Evolutionary conservation across 2,888 invertebrate species (phyloP).

Genomic region (Colostygia pectinataria): DNA sequence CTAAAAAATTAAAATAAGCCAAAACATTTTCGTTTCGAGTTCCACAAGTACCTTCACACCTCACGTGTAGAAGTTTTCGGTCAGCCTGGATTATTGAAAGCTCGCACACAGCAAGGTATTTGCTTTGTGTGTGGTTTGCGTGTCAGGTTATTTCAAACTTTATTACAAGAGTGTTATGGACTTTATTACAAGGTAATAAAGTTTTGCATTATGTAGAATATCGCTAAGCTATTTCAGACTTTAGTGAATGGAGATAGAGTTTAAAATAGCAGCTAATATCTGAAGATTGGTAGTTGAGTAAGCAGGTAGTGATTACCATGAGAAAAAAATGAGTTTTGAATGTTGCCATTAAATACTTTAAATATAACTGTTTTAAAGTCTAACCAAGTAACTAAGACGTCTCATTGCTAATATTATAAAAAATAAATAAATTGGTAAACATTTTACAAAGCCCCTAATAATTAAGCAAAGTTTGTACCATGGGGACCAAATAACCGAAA

Average conservation of each 20-base stretch:
- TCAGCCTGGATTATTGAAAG: constrained; percentile 22
- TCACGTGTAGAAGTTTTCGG: constrained; percentile 21
- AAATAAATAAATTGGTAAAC: too few relatives aligned
- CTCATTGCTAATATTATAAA: too few relatives aligned
- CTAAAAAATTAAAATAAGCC: too few relatives aligned
- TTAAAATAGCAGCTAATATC: neutral
- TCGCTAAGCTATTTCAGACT: neutral
- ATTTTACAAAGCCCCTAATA: too few relatives aligned
- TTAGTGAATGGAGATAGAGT: neutral
- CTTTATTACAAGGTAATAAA: constrained; percentile 11
- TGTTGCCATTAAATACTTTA: neutral
- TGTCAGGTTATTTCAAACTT: constrained; percentile 8
- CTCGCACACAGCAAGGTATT: constrained; percentile 12
- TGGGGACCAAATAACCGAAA: too few relatives aligned
- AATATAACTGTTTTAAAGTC: too few relatives aligned
- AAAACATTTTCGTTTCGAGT: constrained; percentile 8
- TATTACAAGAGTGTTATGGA: too few relatives aligned
- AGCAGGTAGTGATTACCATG: constrained; percentile 3
- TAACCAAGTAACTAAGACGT: too few relatives aligned
- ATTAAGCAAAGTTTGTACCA: too few relatives aligned
- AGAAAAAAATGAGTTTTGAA: neutral
- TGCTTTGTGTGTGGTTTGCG: constrained; percentile 11
- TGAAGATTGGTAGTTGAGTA: constrained; percentile 3
- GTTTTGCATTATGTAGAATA: neutral
- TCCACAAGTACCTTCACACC: constrained; percentile 8